Evolutionary conservation across 64 coral and sea anemone species (phyloP), one percentile per base, ranked within the genome.

Genomic region (Montipora cactus): DNA sequence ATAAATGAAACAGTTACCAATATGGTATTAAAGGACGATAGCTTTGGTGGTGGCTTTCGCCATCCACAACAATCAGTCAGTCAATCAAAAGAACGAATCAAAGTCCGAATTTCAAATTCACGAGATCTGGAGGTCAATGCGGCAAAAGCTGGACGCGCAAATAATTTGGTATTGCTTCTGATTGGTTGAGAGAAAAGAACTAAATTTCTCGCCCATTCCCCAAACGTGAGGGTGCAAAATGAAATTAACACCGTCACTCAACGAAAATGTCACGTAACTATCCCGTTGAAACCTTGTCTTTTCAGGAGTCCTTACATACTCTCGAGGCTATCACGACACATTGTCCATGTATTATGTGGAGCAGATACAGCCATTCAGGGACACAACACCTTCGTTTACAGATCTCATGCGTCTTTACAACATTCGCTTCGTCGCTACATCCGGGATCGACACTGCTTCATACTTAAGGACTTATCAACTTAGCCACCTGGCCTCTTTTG

Each of bases 361-460:
- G 75, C 79, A 58, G 15, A 52, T 97, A 15, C 80, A 83, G 12
- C 62, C 79, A 53, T 79, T 74, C 82, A 79, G 75, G 0, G 78
- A 84, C 19, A 55, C 75, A n/a, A 84, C 66, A 12, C 88, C 95
- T 46, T 86, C 37, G 73, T 94, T 94, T 49, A 92, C 92, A 79
- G 88, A 97, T 81, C 59, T 94, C 19, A 75, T 97, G 81, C 88
- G 92, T 16, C 81, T 97, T 5, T 97, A 90, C 88, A 97, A 94
- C 22, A 97, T 97, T 52, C 79, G 71, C 64, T 97, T 93, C 15
- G 5, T 97, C 13, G 79, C 79, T 11, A 85, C 88, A 25, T 84
- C 59, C 72, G 44, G 84, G 21, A 90, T 87, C 44, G 76, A 14
- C 9, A 23, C 91, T 21, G 21, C 83, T n/a, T 48, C 14, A 67